phyloP scores from a whole-genome alignment of 2,113 vertebrate genomes.

The Odocoileus virginianus region DNA sequence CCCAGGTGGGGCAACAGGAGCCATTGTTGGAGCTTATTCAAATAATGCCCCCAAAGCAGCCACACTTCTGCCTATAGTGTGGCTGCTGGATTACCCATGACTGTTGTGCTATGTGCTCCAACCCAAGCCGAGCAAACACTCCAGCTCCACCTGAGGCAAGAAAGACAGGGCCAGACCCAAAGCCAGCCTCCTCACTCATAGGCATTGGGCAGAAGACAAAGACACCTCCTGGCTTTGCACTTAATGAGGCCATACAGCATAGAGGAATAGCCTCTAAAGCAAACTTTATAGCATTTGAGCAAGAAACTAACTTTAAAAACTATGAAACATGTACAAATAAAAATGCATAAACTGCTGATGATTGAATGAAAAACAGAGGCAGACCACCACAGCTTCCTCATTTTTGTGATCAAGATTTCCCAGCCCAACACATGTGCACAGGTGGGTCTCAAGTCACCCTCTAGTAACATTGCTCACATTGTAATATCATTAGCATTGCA shows the following conservation, averaged over 20 bases:
- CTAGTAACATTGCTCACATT: not conserved
- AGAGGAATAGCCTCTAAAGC: not conserved
- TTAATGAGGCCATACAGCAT: not conserved
- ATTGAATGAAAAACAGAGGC: not conserved
- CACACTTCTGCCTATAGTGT: not conserved
- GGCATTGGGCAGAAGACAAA: not conserved
- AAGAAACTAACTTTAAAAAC: not conserved
- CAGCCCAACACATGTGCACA: not conserved
- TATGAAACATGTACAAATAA: not conserved
- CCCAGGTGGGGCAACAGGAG: not conserved
- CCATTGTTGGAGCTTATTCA: not conserved
- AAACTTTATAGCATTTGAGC: not conserved
- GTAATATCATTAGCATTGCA: not conserved
- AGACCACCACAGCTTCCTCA: not conserved
- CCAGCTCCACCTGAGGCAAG: not conserved
- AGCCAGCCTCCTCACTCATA: not conserved
- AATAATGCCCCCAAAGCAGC: not conserved
- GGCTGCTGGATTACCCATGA: not conserved
- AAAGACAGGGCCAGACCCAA: not conserved
- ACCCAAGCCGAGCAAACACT: not conserved
- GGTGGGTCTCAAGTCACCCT: not conserved
- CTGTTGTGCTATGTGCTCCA: not conserved
- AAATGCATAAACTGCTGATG: not conserved
- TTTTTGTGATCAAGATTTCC: not conserved
- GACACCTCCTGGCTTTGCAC: not conserved